These are phyloP conservation scores for Drosophila pallidifrons DNA, from an alignment of 1,140 invertebrate genomes.

Conservation along the genomic window DNA sequence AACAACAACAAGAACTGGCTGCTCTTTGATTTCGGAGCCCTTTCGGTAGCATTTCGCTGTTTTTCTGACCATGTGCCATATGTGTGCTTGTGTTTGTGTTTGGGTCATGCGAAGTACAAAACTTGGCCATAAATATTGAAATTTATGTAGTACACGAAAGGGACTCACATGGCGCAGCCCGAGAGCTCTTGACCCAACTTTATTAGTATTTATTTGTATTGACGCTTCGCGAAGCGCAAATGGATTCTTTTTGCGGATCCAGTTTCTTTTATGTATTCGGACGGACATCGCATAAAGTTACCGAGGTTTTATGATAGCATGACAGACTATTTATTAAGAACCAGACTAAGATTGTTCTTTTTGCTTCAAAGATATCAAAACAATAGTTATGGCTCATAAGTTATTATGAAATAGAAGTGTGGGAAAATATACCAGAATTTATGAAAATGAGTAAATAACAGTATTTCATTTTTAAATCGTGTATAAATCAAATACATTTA, in stretches of 20 bases:
- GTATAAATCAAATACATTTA: no score
- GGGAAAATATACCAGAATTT: no score
- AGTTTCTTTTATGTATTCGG: slow-evolving; percentile 59
- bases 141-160: slow-evolving; percentile 78
- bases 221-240: slow-evolving; percentile 55
- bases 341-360: neutral
- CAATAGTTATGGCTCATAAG: neutral
- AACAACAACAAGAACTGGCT: slow-evolving; percentile 1
- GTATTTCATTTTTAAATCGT: no score
- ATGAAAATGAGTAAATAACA: no score
- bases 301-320: slow-evolving; percentile 15
- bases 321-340: slow-evolving; percentile 16
- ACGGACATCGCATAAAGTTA: slow-evolving; percentile 33
- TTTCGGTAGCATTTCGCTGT: slow-evolving; percentile 49
- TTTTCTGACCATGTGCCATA: slow-evolving; percentile 26
- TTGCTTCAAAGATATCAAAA: slow-evolving; percentile 5
- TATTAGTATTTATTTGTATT: slow-evolving; percentile 79
- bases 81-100: slow-evolving; percentile 47
- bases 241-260: slow-evolving; percentile 33
- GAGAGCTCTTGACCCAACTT: slow-evolving; percentile 50
- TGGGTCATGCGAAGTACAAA: slow-evolving; percentile 47
- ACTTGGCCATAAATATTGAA: slow-evolving; percentile 74
- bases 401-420: neutral
- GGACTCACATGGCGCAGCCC: slow-evolving; percentile 49
- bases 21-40: slow-evolving; percentile 37